A percentile compares a stretch with the other conserved stretches of the same genome.
phyloP scores from a whole-genome alignment of 2,113 vertebrate species.

The Chamaetylas fuelleborni region DNA sequence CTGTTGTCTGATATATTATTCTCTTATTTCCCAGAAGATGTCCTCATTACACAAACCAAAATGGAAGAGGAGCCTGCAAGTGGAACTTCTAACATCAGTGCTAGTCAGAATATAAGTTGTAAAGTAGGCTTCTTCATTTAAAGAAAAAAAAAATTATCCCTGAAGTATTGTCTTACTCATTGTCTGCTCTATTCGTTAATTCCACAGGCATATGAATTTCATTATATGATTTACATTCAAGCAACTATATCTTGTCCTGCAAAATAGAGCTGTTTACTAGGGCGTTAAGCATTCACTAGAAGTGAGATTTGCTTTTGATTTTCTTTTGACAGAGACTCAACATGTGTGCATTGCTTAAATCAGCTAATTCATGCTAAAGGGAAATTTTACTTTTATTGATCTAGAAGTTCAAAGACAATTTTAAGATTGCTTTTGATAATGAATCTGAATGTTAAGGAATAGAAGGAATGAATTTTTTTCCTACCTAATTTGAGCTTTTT shows the following conservation, averaged over 20 bases:
- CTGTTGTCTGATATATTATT: not conserved
- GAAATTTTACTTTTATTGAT: not conserved
- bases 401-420: not conserved
- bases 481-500: not conserved
- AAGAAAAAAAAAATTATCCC: not conserved
- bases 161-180: not conserved
- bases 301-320: not conserved
- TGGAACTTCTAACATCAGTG: not conserved
- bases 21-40: not conserved
- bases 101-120: not conserved
- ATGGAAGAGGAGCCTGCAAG: not conserved
- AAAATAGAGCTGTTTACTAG: not conserved
- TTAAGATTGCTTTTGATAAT: not conserved
- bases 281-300: not conserved
- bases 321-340: not conserved
- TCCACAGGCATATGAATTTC: not conserved
- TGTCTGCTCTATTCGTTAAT: not conserved
- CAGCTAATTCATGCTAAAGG: not conserved
- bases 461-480: not conserved
- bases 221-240: not conserved
- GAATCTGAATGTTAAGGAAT: not conserved
- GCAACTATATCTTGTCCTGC: not conserved
- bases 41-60: not conserved
- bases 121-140: not conserved
- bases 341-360: not conserved